phyloP scores from a whole-genome alignment of 2,888 invertebrate genomes.

The Parochlus steinenii region DNA sequence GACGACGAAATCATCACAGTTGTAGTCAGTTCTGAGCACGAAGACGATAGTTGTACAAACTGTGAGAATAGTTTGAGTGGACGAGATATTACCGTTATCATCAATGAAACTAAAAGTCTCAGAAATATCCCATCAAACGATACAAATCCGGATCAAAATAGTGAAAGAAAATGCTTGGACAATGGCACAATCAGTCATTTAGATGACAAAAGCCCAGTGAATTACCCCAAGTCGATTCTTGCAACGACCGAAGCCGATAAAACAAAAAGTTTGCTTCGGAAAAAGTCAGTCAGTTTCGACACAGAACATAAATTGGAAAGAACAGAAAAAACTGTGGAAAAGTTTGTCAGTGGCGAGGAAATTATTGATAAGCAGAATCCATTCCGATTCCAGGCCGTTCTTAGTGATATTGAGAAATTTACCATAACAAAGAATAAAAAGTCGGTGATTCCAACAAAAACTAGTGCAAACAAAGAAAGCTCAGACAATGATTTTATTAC shows the following conservation, averaged over 20 bases:
- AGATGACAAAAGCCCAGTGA: too few species aligned
- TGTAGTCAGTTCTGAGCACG: constrained; percentile 6
- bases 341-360: constrained; percentile 27
- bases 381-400: constrained; percentile 19
- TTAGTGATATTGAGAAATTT: neutral
- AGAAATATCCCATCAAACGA: too few species aligned
- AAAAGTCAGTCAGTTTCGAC: constrained; percentile 25
- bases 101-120: too few species aligned
- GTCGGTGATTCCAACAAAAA: constrained; percentile 16
- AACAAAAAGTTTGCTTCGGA: constrained; percentile 14
- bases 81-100: too few species aligned
- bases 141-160: too few species aligned
- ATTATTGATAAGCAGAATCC: constrained; percentile 30
- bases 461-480: neutral
- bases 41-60: too few species aligned
- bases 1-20: constrained; percentile 10
- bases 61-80: too few species aligned
- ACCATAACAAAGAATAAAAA: constrained; percentile 8
- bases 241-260: too few species aligned
- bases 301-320: constrained; percentile 24
- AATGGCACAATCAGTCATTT: too few species aligned
- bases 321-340: constrained; percentile 23
- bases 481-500: constrained; percentile 22
- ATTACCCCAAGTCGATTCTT: too few species aligned
- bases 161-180: too few species aligned